phyloP scores from a whole-genome alignment of 2,797 vertebrate genomes.

The Neosalanx taihuensis region DNA sequence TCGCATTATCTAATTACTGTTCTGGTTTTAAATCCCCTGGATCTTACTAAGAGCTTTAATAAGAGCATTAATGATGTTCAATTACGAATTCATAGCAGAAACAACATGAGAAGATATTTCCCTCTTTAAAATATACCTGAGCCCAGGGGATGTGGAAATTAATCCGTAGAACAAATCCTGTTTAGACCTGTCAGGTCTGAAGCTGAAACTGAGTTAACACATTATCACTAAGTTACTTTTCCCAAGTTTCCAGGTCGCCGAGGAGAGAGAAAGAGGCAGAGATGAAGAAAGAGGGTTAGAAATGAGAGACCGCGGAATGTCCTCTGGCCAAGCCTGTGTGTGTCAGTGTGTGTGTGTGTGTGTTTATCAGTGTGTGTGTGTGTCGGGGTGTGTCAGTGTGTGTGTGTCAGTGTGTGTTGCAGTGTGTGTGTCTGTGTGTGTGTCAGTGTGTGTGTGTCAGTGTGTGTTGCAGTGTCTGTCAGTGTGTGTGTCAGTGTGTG shows the following conservation, averaged over 20 bases:
- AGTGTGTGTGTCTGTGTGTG: constrained; percentile 31
- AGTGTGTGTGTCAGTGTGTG: constrained; percentile 42
- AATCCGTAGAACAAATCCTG: constrained; percentile 1
- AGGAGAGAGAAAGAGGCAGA: background rate
- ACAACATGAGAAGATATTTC: background rate
- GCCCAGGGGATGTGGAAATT: background rate
- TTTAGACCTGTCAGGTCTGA: background rate
- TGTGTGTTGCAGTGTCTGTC: constrained; percentile 41
- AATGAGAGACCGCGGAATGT: constrained; percentile 70
- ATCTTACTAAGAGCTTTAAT: background rate
- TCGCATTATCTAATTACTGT: too few relatives aligned
- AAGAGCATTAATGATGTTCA: background rate
- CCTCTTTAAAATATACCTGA: constrained; percentile 8
- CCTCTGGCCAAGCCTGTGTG: constrained; percentile 40
- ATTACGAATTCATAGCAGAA: background rate
- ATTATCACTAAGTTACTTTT: background rate
- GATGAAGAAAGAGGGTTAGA: constrained; percentile 31
- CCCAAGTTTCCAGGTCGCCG: background rate
- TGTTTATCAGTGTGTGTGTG: constrained; percentile 30
- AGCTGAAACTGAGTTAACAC: background rate
- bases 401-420: constrained; percentile 14
- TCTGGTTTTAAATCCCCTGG: too few relatives aligned
- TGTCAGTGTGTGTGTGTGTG: constrained; percentile 39
- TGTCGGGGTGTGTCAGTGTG: constrained; percentile 31
- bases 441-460: constrained; percentile 39